Percentiles rank a stretch among this genome's conserved stretches.
These are phyloP conservation scores for Mustela erminea DNA, from an alignment of 2,797 vertebrate species.

Conservation along the genomic window DNA sequence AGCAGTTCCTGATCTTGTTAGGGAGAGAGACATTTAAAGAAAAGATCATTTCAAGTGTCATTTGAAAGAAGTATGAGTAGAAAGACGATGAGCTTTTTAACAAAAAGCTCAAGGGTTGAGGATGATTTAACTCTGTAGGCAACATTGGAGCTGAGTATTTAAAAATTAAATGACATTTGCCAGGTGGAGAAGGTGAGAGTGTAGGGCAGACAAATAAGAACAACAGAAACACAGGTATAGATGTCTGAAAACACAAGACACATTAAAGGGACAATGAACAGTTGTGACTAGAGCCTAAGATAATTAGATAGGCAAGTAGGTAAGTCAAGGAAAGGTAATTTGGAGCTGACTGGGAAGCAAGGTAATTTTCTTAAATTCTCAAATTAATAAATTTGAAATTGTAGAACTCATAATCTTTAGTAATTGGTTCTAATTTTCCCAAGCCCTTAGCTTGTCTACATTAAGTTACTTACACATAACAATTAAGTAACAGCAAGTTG, in stretches of 20 bases:
- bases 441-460: not conserved
- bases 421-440: not conserved
- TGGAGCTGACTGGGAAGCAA: not conserved
- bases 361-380: not conserved
- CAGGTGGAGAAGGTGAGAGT: not conserved
- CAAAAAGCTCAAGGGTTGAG: not conserved
- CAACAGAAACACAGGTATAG: not conserved
- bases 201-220: not conserved
- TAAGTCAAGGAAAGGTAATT: not conserved
- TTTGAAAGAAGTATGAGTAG: not conserved
- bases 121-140: not conserved
- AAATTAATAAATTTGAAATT: not conserved
- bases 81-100: not conserved
- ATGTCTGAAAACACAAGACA: not conserved
- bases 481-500: not conserved
- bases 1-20: not conserved
- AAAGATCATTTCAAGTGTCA: not conserved
- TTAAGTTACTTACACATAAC: not conserved
- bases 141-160: not conserved
- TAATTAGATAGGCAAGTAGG: not conserved
- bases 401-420: not conserved
- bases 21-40: not conserved
- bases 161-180: not conserved
- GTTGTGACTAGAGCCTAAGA: not conserved
- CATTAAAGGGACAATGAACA: not conserved